Base-by-base conservation (phyloP, 2,888 invertebrate species). In the Elgonia sp. region DNA sequence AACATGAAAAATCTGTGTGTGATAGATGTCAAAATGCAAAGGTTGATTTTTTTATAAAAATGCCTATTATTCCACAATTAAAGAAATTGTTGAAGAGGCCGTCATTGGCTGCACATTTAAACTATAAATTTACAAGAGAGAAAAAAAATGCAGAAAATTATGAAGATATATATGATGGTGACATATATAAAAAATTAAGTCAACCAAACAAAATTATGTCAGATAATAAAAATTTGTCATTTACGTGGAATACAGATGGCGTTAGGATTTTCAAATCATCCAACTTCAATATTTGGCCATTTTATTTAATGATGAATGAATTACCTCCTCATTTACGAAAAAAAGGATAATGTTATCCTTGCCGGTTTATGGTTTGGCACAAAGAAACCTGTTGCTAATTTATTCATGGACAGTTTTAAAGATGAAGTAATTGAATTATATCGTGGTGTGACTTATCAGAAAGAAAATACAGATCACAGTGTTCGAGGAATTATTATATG, bases 401-500 rank as follows among this genome's bases (percentile, higher is more conserved):
- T 88, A 42, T 84, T 88, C 37, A 50, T 84, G 29, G 2, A 29
- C 0, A 46, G 7, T n/a, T 84, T 84, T 46, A 1, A 29, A 10
- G 18, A 76, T 6, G 73, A 77, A 72, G 55, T 81, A 12, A 16
- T 57, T 46, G 20, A 63, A 40, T 55, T 87, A 20, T 81, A 63
- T 29, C n/a, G 39, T n/a, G 86, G 77, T 0, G 50, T 84, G 18
- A 10, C 75, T 16, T 21, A 83, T 18, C 3, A 53, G 42, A n/a
- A 9, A 12, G n/a, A 60, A 46, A 46, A 39, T 63, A 16, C 4
- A 0, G 39, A 6, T 12, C 3, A 46, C 46, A 46, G 10, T 7
- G 46, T 63, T 6, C 53, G 42, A 77, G 53, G 55, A 16, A 57
- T 77, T 16, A 40, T 77, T 0, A 77, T 55, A 8, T 77, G 79